phyloP scores from a whole-genome alignment of 2,888 invertebrate genomes.

The Epistrophella euchroma region DNA sequence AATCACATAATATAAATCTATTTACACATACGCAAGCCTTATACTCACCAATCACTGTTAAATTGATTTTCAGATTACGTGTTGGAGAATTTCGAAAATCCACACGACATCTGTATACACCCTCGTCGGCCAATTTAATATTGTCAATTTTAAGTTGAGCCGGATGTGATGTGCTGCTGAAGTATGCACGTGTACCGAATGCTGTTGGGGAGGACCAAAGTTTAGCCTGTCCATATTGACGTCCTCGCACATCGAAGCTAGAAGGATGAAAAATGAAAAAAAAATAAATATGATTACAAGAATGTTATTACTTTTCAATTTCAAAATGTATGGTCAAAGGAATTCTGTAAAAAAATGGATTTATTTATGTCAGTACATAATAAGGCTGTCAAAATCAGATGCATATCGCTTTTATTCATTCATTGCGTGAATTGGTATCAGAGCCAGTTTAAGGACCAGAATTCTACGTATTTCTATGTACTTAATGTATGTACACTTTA shows the following conservation, averaged over 20 bases:
- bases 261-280: slow-evolving; percentile 52
- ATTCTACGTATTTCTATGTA: too few species aligned
- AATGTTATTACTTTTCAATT: slow-evolving; percentile 15
- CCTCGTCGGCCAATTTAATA: slow-evolving; percentile 87
- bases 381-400: slow-evolving; percentile 41
- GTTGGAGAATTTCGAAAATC: slow-evolving; percentile 91
- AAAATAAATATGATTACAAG: slow-evolving; percentile 11
- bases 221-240: slow-evolving; percentile 89
- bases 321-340: background rate
- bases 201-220: slow-evolving; percentile 92
- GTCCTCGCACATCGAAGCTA: slow-evolving; percentile 92
- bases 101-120: slow-evolving; percentile 89
- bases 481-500: too few species aligned
- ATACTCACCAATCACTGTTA: slow-evolving; percentile 89
- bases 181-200: slow-evolving; percentile 92
- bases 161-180: slow-evolving; percentile 91
- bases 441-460: too few species aligned
- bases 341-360: background rate
- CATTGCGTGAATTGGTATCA: too few species aligned
- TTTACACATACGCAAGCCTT: slow-evolving; percentile 31
- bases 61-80: slow-evolving; percentile 89
- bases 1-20: background rate
- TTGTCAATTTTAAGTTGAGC: slow-evolving; percentile 90
- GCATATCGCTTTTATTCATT: background rate
- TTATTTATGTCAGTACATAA: background rate